Evolutionary conservation across 2,113 vertebrate species (phyloP).

Genomic region (Chaetura pelagica): DNA sequence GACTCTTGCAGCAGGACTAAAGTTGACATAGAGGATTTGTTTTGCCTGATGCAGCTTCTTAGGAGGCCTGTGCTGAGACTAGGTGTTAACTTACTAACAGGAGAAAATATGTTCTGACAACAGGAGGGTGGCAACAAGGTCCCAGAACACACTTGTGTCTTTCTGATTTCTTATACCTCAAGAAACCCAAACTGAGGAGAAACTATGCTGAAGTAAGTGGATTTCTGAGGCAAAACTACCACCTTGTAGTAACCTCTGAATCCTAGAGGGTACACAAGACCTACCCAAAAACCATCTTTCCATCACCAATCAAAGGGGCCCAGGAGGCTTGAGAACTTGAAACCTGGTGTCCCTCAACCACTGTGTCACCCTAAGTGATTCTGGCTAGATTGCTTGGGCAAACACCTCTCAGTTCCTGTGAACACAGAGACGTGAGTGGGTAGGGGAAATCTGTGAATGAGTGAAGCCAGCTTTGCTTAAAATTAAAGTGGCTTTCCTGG

Average conservation of each 20-base stretch:
- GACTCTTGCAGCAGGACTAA: background rate
- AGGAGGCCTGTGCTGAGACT: background rate
- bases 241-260: background rate
- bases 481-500: background rate
- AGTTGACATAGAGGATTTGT: background rate
- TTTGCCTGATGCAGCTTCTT: background rate
- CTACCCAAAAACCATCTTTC: background rate
- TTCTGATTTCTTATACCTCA: background rate
- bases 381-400: background rate
- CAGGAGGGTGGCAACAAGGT: background rate
- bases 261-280: background rate
- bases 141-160: background rate
- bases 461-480: background rate
- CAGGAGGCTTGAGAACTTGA: background rate
- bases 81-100: background rate
- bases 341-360: background rate
- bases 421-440: background rate
- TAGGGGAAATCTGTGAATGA: background rate
- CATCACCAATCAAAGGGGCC: background rate
- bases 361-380: background rate
- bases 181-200: background rate
- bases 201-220: background rate
- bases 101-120: background rate
- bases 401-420: accelerated
- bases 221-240: background rate